phyloP scores from a whole-genome alignment of 2,888 invertebrate genomes.

The Polydrusus cervinus region DNA sequence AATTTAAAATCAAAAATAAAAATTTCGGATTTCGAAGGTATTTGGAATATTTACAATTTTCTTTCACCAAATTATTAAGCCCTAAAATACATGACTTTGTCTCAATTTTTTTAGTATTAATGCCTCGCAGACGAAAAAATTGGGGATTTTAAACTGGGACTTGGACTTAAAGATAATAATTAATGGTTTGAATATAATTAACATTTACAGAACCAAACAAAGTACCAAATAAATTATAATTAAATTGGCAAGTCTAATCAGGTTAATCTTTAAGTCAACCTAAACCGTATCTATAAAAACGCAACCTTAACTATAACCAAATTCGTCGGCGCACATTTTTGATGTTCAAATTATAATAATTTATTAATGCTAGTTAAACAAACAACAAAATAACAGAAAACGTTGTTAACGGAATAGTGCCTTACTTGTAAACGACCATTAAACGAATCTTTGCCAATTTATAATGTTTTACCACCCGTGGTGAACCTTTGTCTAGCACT shows the following conservation, averaged over 20 bases:
- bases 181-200: no score
- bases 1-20: no score
- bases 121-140: no score
- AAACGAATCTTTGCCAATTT: constrained; percentile 38
- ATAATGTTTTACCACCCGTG: constrained; percentile 37
- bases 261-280: no score
- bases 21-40: no score
- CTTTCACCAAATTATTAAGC: no score
- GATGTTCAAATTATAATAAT: constrained; percentile 28
- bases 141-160: no score
- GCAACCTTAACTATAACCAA: neutral
- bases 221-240: neutral
- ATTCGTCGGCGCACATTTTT: constrained; percentile 18
- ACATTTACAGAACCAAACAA: neutral
- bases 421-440: constrained; percentile 34
- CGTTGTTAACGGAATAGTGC: constrained; percentile 36
- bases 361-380: constrained; percentile 31
- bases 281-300: neutral
- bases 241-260: no score
- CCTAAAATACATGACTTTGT: no score
- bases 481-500: constrained; percentile 39
- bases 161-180: no score
- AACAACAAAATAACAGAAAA: constrained; percentile 29
- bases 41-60: no score
- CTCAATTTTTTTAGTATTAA: no score